Base-by-base conservation (phyloP, 2,113 vertebrate genomes). In the Crotalus viridis region DNA sequence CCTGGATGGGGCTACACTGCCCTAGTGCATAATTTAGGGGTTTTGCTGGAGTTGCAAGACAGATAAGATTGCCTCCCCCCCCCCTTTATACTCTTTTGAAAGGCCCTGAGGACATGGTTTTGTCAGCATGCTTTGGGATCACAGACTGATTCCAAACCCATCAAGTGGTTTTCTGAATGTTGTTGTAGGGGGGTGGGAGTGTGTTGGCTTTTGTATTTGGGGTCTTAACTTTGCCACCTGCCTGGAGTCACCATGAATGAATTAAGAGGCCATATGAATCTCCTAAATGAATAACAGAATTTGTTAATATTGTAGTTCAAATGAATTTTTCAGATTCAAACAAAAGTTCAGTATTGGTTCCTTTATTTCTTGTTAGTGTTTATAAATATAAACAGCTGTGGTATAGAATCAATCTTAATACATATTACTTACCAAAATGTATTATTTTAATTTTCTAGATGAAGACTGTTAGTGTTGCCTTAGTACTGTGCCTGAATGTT, bases 381-480 rank as follows among this genome's bases (percentile, higher is more conserved):
- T 92, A 21, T 43, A 61, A 22, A 89, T 13, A 51, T 33, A 56
- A n/a, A 19, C 54, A 51, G 10, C 28, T 85, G 33, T 51, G 19
- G 26, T 57, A 74, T 4, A 43, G 13, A 21, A n/a, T 85, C 81
- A 4, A 51, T 59, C 39, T n/a, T 59, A 59, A 21, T 87, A 54
- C 21, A 46, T 28, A 39, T 0, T 7, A 10, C 1, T 59, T 39
- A 0, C 87, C 93, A 24, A 97, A 69, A 1, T 13, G n/a, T 81
- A 88, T 69, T 88, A 8, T 64, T 64, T 95, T 54, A 89, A 96
- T 59, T 91, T 92, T 97, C 69, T 96, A 99, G 99, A 99, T 99
- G 99, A 99, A 99, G 98, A 99, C 99, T 0, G 99, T 99, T n/a
- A 99, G 99, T 0, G 99, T 99, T 48, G 99, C 99, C 69, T 97